Percentiles rank a stretch among this genome's conserved stretches.
phyloP scores from a whole-genome alignment of 2,888 invertebrate genomes.

The Hyposoter didymator region DNA sequence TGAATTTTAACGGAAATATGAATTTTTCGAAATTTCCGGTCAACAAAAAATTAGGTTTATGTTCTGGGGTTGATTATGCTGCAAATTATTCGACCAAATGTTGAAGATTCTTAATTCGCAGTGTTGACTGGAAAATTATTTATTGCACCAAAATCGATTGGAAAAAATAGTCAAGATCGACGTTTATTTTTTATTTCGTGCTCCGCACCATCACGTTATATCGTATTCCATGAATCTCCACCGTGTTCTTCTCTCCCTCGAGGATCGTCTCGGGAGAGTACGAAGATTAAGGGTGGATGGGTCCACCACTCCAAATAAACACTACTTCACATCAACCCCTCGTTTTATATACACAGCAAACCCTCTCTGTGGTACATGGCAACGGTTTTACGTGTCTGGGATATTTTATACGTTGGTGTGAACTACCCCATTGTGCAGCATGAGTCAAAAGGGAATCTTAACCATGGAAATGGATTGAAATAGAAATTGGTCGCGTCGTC shows the following conservation, averaged over 20 bases:
- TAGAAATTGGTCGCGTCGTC: neutral
- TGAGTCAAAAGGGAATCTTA: slow-evolving; percentile 20
- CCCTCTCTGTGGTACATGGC: slow-evolving; percentile 20
- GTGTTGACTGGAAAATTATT: neutral
- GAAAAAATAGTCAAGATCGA: neutral
- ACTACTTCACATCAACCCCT: slow-evolving; percentile 74
- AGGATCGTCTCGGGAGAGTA: slow-evolving; percentile 78
- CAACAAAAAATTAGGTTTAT: no score
- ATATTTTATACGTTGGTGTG: slow-evolving; percentile 15
- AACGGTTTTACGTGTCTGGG: slow-evolving; percentile 54
- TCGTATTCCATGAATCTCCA: slow-evolving; percentile 69
- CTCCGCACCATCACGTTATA: slow-evolving; percentile 35
- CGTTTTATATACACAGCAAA: slow-evolving; percentile 38
- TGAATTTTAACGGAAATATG: no score
- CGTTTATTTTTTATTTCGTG: slow-evolving; percentile 17
- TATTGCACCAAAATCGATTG: neutral
- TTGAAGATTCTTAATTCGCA: neutral
- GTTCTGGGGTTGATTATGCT: no score
- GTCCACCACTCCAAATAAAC: slow-evolving; percentile 83
- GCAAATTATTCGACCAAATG: no score
- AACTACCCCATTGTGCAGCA: slow-evolving; percentile 5
- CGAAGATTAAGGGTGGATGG: slow-evolving; percentile 81
- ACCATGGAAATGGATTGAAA: slow-evolving; percentile 32
- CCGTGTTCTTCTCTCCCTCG: slow-evolving; percentile 76
- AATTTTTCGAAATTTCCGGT: no score